Evolutionary conservation across 2,113 vertebrate genomes (phyloP), one percentile per base, ranked within the genome.

Genomic region (Proteles cristata): DNA sequence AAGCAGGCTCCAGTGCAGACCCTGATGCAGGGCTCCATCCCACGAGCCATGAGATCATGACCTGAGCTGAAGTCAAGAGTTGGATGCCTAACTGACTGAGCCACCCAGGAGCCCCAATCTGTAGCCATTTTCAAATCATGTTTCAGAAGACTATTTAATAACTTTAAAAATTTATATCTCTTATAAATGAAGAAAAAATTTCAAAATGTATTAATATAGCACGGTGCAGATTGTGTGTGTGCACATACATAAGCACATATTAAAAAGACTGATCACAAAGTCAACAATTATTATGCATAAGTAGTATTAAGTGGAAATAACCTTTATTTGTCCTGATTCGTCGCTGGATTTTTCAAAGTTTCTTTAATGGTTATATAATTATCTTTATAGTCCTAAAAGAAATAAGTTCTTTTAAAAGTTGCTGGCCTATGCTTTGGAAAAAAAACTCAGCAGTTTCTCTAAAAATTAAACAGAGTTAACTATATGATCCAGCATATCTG

Each of bases 151-250:
- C 23, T 80, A 68, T 33, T 91, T 83, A 83, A 45, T 28, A 84
- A 68, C 58, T 79, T 77, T 16, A 69, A 85, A 90, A 90, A 69
- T 68, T 45, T 16, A 66, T 12, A 15, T 77, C 23, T 82, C 35
- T 90, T 79, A 48, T 35, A 85, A 68, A 28, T 94, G n/a, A 26
- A 89, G 28, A 91, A 86, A 91, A 69, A 69, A 45, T 76, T 83
- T 83, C 33, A 43, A 84, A 55, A 84, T 10, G 19, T 33, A 14
- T 33, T 19, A 50, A 39, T 23, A 16, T 11, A 86, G 6, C 53
- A 79, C 86, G 50, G 33, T 80, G 14, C 19, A 39, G 81, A 31
- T 65, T 58, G 31, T 33, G 23, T 61, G 19, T 55, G 5, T 35
- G 23, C 2, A 12, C 21, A 23, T 61, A 61, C 5, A 48, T 69